Evolutionary conservation across 2,888 invertebrate genomes (phyloP).

Genomic region (Drosophila paramelanica): DNA sequence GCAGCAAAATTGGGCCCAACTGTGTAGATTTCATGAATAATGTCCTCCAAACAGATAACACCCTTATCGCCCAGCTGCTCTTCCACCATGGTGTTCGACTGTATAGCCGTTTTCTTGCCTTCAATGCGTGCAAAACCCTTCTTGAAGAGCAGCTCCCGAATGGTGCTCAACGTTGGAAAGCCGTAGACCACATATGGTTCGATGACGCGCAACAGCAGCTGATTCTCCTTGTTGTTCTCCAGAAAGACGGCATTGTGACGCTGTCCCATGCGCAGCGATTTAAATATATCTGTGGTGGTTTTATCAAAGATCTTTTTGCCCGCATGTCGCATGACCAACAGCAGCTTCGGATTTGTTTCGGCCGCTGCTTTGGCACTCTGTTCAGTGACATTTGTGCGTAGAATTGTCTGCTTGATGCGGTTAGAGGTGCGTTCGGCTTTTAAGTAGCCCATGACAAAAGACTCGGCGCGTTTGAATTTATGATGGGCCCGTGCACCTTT

Average conservation of each 20-base stretch:
- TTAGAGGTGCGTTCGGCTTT: conserved; percentile 83
- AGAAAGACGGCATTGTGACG: conserved; percentile 83
- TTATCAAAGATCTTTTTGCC: conserved; percentile 84
- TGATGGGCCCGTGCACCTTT: conserved; percentile 73
- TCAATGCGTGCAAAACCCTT: conserved; percentile 83
- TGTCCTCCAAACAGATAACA: conserved; percentile 85
- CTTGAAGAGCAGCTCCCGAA: conserved; percentile 84
- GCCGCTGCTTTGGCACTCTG: conserved; percentile 62
- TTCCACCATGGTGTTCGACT: conserved; percentile 84
- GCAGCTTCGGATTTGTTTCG: conserved; percentile 78
- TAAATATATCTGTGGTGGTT: conserved; percentile 81
- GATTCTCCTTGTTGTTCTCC: conserved; percentile 82
- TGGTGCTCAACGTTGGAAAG: conserved; percentile 80
- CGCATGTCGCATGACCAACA: conserved; percentile 84
- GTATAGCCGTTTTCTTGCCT: conserved; percentile 83
- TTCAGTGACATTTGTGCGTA: conserved; percentile 73
- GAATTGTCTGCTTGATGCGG: conserved; percentile 78
- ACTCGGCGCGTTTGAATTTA: conserved; percentile 84
- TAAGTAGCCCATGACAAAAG: conserved; percentile 83
- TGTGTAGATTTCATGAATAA: conserved; percentile 84
- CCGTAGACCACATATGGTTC: conserved; percentile 85
- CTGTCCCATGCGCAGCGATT: conserved; percentile 69
- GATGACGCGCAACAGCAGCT: conserved; percentile 82
- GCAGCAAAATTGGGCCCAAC: conserved; percentile 83
- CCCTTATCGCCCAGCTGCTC: conserved; percentile 83